Percentiles rank a stretch among this genome's conserved stretches.
Conservation (phyloP, 2,113 vertebrate species). For the Takifugu flavidus region DNA sequence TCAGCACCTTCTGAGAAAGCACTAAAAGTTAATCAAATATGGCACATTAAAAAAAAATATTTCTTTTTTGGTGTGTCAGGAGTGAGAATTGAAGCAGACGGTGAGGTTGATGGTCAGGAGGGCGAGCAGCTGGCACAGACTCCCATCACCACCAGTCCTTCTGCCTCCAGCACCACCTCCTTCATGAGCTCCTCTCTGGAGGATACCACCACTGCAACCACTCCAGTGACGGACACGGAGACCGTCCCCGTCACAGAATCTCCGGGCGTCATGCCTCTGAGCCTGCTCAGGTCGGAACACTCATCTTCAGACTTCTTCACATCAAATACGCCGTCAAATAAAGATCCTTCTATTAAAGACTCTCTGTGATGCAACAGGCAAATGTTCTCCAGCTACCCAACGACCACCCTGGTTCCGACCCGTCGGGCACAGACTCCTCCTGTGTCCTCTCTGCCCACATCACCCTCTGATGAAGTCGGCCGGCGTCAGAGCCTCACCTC, state of each 20-base stretch:
- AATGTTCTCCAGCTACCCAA: slow-evolving; percentile 99
- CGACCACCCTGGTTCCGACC: slow-evolving; percentile 86
- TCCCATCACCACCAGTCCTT: slow-evolving; percentile 94
- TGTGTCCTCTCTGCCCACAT: slow-evolving; percentile 91
- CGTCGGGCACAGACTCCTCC: slow-evolving; percentile 95
- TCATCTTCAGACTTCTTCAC: neutral
- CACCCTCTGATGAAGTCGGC: slow-evolving; percentile 92
- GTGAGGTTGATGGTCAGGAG: slow-evolving; percentile 83
- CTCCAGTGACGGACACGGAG: slow-evolving; percentile 94
- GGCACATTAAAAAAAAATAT: neutral
- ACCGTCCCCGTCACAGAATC: slow-evolving; percentile 93
- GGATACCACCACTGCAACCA: slow-evolving; percentile 96
- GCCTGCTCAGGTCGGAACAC: slow-evolving; percentile 85
- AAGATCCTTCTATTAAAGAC: neutral
- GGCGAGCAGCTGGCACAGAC: slow-evolving; percentile 88
- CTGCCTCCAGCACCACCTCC: slow-evolving; percentile 95
- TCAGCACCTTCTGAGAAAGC: too few species aligned
- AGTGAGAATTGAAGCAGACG: slow-evolving; percentile 76
- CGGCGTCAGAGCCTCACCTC: slow-evolving; percentile 94
- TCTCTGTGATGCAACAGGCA: slow-evolving; percentile 75
- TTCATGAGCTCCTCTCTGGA: slow-evolving; percentile 99
- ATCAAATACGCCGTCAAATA: neutral
- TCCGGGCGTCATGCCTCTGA: slow-evolving; percentile 96
- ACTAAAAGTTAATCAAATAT: too few species aligned
- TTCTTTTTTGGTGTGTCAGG: slow-evolving; percentile 55